Conservation (phyloP, 1,140 invertebrate species). For the Danaus plexippus region DNA sequence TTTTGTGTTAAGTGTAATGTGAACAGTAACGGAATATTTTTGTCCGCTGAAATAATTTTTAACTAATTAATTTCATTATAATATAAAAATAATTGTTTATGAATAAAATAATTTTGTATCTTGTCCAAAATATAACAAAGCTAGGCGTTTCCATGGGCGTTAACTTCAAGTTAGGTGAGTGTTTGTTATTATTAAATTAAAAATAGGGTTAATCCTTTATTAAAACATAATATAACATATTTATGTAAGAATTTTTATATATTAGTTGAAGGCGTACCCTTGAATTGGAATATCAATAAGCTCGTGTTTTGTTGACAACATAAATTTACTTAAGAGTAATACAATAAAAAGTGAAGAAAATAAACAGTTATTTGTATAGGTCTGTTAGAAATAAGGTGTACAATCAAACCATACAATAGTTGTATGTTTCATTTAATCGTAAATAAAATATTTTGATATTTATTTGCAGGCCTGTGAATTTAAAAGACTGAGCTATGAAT, state of each 20-base stretch:
- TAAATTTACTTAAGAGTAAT: too few relatives aligned
- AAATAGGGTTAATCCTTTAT: conserved; percentile 40
- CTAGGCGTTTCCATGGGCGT: conserved; percentile 57
- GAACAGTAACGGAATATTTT: conserved; percentile 44
- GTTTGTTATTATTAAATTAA: conserved; percentile 60
- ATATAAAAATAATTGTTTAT: conserved; percentile 6
- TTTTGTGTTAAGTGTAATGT: conserved; percentile 50
- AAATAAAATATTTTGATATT: too few relatives aligned
- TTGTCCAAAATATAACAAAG: conserved; percentile 31
- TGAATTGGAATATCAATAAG: too few relatives aligned
- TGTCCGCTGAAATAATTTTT: conserved; percentile 32
- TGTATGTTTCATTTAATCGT: too few relatives aligned
- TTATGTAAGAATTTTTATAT: too few relatives aligned
- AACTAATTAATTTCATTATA: conserved; percentile 24
- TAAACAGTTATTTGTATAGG: too few relatives aligned
- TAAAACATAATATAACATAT: not conserved
- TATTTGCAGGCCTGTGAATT: conserved; percentile 32
- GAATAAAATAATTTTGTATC: conserved; percentile 19
- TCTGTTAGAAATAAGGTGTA: too few relatives aligned
- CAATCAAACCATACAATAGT: too few relatives aligned
- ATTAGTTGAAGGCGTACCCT: too few relatives aligned
- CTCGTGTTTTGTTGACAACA: too few relatives aligned
- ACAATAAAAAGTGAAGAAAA: too few relatives aligned
- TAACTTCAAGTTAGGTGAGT: conserved; percentile 56
- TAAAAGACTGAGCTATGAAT: conserved; percentile 62